A percentile compares a stretch with the other conserved stretches of the same genome.
phyloP scores from a whole-genome alignment of 1,140 invertebrate genomes.

The Thalassaphorura encarpata region DNA sequence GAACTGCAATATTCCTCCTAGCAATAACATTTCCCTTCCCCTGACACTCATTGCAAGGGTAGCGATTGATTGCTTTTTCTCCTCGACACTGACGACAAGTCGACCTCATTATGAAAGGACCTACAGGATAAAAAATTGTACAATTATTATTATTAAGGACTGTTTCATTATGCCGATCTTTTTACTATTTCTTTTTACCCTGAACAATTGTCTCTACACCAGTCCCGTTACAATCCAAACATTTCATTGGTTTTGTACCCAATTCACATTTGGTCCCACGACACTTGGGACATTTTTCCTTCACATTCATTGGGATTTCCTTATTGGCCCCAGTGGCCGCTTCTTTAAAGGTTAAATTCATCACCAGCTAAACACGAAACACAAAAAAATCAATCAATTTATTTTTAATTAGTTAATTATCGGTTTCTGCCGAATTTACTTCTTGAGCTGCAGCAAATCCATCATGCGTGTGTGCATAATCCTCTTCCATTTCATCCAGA shows the following conservation, averaged over 20 bases:
- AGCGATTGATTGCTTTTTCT: slow-evolving; percentile 71
- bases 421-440: too few relatives aligned
- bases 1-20: slow-evolving; percentile 77
- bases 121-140: slow-evolving; percentile 43
- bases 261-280: slow-evolving; percentile 68
- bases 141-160: slow-evolving; percentile 5
- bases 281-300: slow-evolving; percentile 88
- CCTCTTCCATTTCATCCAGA: too few relatives aligned
- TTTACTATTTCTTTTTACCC: slow-evolving; percentile 35
- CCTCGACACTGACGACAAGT: slow-evolving; percentile 92
- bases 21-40: slow-evolving; percentile 88
- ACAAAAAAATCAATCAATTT: slow-evolving; percentile 28
- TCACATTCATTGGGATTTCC: slow-evolving; percentile 79
- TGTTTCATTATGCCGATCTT: too few relatives aligned
- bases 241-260: slow-evolving; percentile 75
- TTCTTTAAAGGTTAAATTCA: slow-evolving; percentile 89
- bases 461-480: too few relatives aligned
- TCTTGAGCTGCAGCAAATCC: slow-evolving; percentile 87
- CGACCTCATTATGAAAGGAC: slow-evolving; percentile 94
- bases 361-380: slow-evolving; percentile 53
- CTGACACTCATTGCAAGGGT: slow-evolving; percentile 83
- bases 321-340: slow-evolving; percentile 93
- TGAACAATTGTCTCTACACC: slow-evolving; percentile 86
- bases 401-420: neutral
- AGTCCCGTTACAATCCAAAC: slow-evolving; percentile 92